A percentile compares a stretch with the other conserved stretches of the same genome.
phyloP scores from a whole-genome alignment of 2,113 vertebrate species.

The Cricetomys ansorgei region DNA sequence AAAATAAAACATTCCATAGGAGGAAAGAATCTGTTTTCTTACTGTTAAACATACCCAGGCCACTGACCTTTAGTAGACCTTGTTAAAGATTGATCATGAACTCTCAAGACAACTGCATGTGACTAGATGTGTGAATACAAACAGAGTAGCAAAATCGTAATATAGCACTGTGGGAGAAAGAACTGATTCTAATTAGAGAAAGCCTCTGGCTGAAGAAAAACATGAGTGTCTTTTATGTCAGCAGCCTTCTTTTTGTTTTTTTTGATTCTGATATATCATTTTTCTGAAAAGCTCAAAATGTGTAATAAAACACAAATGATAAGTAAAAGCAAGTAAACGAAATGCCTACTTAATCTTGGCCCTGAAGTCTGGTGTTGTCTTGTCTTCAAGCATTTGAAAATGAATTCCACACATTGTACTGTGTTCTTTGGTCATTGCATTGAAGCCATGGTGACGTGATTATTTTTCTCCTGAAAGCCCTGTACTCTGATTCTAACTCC shows the following conservation, averaged over 20 bases:
- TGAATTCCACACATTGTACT: background rate
- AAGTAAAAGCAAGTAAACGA: background rate
- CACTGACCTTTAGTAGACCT: too few species aligned
- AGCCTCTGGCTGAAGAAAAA: too few species aligned
- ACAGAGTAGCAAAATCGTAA: too few species aligned
- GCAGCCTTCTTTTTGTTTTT: too few species aligned
- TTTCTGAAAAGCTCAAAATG: background rate
- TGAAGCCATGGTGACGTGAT: background rate
- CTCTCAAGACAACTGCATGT: too few species aligned
- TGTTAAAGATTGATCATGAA: too few species aligned
- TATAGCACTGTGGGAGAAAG: too few species aligned
- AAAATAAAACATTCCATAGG: too few species aligned
- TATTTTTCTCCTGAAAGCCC: background rate
- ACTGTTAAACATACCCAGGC: background rate
- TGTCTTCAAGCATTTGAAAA: background rate
- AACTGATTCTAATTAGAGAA: too few species aligned
- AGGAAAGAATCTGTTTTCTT: background rate
- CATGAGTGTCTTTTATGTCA: too few species aligned
- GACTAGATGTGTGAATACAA: too few species aligned
- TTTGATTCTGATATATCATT: too few species aligned
- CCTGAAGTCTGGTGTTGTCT: background rate
- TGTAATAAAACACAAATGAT: background rate
- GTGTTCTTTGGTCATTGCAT: background rate
- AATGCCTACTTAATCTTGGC: background rate
- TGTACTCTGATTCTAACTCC: background rate